These are phyloP conservation scores for Drosophila sucinea DNA, from an alignment of 1,140 invertebrate genomes.

Conservation along the genomic window DNA sequence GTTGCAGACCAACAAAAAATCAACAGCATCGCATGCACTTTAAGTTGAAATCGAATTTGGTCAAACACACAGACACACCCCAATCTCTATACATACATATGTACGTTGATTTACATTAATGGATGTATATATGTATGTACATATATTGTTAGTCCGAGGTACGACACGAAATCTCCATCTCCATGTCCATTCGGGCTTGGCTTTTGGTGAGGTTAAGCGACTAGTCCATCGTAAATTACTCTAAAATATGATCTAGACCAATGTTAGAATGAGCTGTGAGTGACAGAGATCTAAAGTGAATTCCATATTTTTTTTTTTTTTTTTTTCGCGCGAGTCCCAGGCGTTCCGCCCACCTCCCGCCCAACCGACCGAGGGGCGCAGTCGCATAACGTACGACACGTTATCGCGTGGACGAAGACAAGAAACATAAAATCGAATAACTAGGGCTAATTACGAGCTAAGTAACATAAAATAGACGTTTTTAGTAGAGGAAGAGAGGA, in stretches of 20 bases:
- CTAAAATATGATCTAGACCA: conserved; percentile 11
- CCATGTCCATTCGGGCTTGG: conserved; percentile 5
- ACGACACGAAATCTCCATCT: conserved; percentile 10
- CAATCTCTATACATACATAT: neutral
- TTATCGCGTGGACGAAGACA: too few relatives aligned
- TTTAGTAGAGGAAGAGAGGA: too few relatives aligned
- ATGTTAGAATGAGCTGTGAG: neutral
- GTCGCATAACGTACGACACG: too few relatives aligned
- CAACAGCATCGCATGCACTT: conserved; percentile 10
- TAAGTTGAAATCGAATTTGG: conserved; percentile 36
- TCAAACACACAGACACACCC: neutral
- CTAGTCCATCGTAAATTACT: conserved; percentile 6
- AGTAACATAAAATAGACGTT: too few relatives aligned
- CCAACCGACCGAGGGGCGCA: too few relatives aligned
- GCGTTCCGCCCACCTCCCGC: too few relatives aligned
- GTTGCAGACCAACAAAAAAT: conserved; percentile 15
- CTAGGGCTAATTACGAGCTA: too few relatives aligned
- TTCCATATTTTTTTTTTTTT: too few relatives aligned
- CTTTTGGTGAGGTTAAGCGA: neutral
- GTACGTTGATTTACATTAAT: neutral
- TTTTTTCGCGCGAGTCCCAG: too few relatives aligned
- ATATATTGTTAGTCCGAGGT: conserved; percentile 8
- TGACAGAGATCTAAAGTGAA: conserved; percentile 7
- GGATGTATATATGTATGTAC: neutral
- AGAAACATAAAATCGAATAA: too few relatives aligned